These are phyloP conservation scores for Tapirus terrestris DNA, from an alignment of 2,113 vertebrate species.

Conservation along the genomic window DNA sequence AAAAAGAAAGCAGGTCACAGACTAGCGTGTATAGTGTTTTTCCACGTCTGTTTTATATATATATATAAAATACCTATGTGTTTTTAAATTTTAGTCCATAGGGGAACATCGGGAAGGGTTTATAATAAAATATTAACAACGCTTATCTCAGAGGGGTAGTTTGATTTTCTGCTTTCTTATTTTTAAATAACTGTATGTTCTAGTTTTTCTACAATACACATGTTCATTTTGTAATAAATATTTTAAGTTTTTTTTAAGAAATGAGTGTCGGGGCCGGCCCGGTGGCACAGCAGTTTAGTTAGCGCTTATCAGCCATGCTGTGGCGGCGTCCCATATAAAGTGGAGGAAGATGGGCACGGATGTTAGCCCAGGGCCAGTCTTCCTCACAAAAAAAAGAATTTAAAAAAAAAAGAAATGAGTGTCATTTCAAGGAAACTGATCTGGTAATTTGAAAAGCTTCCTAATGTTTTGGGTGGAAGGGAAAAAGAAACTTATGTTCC, in stretches of 20 bases:
- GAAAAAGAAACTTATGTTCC: neutral
- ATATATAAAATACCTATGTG: neutral
- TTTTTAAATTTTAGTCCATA: neutral
- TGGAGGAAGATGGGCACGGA: too few relatives aligned
- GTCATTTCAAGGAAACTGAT: neutral
- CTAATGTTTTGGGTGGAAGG: neutral
- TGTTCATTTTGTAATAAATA: neutral
- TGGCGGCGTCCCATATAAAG: too few relatives aligned
- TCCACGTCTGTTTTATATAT: neutral
- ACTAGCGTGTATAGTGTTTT: neutral
- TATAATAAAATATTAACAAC: slow-evolving; percentile 35
- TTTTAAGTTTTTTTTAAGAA: neutral
- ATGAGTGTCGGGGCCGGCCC: neutral
- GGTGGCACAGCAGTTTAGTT: too few relatives aligned
- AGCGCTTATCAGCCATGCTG: too few relatives aligned
- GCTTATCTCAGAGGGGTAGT: neutral
- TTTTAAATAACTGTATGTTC: slow-evolving; percentile 23
- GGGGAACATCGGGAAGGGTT: neutral
- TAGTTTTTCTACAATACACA: neutral
- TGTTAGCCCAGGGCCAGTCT: too few relatives aligned
- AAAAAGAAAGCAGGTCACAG: neutral
- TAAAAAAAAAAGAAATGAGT: neutral
- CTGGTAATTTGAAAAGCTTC: neutral
- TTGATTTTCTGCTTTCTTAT: slow-evolving; percentile 7
- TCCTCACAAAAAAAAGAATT: too few relatives aligned